These are phyloP conservation scores for Eubucco bourcierii DNA, from an alignment of 2,113 vertebrate genomes.

Conservation along the genomic window DNA sequence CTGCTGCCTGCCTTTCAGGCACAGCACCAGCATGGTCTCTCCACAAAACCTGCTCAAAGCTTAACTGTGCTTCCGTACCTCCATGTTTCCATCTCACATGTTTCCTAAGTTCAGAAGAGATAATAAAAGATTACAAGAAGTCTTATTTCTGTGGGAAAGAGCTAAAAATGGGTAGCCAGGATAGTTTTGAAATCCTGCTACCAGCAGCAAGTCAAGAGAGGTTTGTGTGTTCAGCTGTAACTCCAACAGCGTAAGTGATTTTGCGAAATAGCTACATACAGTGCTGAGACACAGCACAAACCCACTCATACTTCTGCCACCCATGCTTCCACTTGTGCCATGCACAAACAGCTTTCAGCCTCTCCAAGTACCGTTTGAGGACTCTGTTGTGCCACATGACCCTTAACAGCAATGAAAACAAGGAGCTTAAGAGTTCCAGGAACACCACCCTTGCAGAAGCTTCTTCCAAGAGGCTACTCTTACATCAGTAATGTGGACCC, in stretches of 20 bases:
- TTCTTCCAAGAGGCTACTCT: not conserved
- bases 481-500: not conserved
- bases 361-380: not conserved
- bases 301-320: rapidly evolving
- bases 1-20: not conserved
- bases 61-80: not conserved
- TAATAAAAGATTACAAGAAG: not conserved
- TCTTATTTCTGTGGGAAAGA: not conserved
- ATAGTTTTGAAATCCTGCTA: not conserved
- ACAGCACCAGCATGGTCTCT: not conserved
- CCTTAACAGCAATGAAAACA: not conserved
- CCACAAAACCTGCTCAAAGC: not conserved
- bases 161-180: not conserved
- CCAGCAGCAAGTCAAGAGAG: not conserved
- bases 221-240: not conserved
- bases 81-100: not conserved
- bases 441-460: not conserved
- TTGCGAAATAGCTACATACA: not conserved
- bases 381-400: not conserved
- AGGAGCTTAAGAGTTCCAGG: not conserved
- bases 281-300: not conserved
- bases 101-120: not conserved
- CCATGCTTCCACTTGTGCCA: not conserved
- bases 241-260: not conserved
- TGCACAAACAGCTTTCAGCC: not conserved